Conservation (phyloP, 2,113 vertebrate species). For the Ondatra zibethicus region DNA sequence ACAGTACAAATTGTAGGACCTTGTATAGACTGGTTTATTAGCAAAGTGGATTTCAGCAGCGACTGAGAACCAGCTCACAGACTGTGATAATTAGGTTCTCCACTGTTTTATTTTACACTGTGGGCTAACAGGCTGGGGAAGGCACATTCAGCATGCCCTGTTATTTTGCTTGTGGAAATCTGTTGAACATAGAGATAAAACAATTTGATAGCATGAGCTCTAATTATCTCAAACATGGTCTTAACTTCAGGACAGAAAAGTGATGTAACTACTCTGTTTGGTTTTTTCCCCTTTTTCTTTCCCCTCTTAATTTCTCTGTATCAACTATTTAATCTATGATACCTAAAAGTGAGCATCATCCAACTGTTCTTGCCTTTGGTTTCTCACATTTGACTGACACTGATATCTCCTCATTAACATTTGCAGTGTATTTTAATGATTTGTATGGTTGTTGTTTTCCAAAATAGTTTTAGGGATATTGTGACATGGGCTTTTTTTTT, state of each 20-base stretch:
- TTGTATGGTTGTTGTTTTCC: not conserved
- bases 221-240: not conserved
- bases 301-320: not conserved
- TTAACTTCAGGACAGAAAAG: not conserved
- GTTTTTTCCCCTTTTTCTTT: not conserved
- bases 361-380: not conserved
- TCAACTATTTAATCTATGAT: not conserved
- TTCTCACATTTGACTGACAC: not conserved
- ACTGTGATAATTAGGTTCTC: not conserved
- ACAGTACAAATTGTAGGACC: not conserved
- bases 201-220: not conserved
- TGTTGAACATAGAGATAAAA: not conserved
- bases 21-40: not conserved
- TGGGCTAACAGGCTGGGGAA: not conserved
- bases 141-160: not conserved
- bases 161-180: not conserved
- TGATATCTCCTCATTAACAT: not conserved
- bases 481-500: not conserved
- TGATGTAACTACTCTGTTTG: not conserved
- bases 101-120: not conserved
- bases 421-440: not conserved
- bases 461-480: not conserved
- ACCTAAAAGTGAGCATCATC: not conserved
- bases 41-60: not conserved
- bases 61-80: not conserved